Evolutionary conservation across 2,113 vertebrate genomes (phyloP), one percentile per base, ranked within the genome.

Genomic region (Pionites leucogaster): DNA sequence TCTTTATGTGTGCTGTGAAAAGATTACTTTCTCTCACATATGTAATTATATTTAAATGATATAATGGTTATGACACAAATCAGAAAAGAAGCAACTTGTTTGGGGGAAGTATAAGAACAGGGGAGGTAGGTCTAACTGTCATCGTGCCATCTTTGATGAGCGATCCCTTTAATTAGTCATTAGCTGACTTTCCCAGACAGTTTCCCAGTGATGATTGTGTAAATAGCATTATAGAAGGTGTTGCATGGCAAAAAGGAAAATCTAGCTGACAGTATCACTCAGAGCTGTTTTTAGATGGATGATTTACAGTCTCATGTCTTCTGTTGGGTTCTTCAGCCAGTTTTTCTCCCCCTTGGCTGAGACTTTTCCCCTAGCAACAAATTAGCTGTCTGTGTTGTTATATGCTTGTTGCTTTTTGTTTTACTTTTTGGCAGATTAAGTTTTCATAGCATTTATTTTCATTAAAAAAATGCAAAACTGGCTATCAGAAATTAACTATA

Each of bases 91-190:
- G n/a, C 76, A 86, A 62, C 14, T n/a, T 94, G 53, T 90, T 82
- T 83, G 35, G 55, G 8, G 53, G 11, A 83, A 81, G 76, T 50
- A 63, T 70, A 62, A 72, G 90, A 92, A 82, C n/a, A 77, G 59
- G 24, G 47, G 92, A 76, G 81, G 47, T 29, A 86, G 84, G 90
- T 96, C 83, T 90, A 62, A 67, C 42, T 64, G 19, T 76, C 75
- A 17, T 60, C 6, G 1, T 79, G 64, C 68, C 9, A 11, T 63
- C 78, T 86, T 91, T 90, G 78, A 88, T 3, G 17, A 91, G 76
- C 5, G 12, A 49, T 93, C 35, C 35, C 44, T 94, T 93, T 76
- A 88, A 96, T 95, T 88, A 94, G 53, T 80, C 76, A 78, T 75
- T 96, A 97, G 59, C 25, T 3, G 4, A 75, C 46, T 70, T 90